Evolutionary conservation across 2,797 vertebrate genomes (phyloP), one percentile per base, ranked within the genome.

Genomic region (Presbytis comata): DNA sequence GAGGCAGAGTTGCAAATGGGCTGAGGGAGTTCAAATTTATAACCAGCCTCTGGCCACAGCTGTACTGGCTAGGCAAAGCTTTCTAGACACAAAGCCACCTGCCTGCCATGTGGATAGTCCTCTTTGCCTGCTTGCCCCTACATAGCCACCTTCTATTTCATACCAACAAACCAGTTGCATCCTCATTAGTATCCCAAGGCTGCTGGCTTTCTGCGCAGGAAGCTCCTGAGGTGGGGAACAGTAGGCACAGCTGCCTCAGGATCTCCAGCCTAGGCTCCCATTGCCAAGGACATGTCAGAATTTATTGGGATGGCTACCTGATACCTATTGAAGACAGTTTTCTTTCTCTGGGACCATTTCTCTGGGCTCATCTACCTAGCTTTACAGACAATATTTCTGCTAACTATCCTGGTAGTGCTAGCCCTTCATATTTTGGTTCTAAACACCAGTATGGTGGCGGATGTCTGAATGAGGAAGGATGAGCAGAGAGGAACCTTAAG

Each of bases 401-500:
- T 92, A 70, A 82, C 67, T 80, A 24, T 91, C 79, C 57, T 89
- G 70, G 46, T 93, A 92, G 91, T 76, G 96, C 7, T 81, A 70
- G 41, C 95, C 87, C 75, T 92, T 95, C 95, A 75, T 48, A 76
- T 95, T 98, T 98, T 97, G 92, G 93, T 97, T 97, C 97, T 91
- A 87, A 96, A 92, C 36, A 96, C 75, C 90, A 91, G 55, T 91
- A 50, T 57, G 61, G 53, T 39, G 33, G 30, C 24, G 24, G 61
- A 87, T 80, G 67, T 95, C 46, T 83, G 81, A 82, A 85, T 61
- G 50, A 46, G 61, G 30, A 87, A 48, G 80, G 84, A 93, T 2
- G 16, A 70, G 78, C 17, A 82, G 76, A 87, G 24, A 53, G 24
- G 57, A 90, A 33, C 13, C 28, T 26, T 74, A 59, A 59, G 24